These are phyloP conservation scores for Hirtodrosophila confusa DNA, from an alignment of 2,888 invertebrate species.

Conservation along the genomic window DNA sequence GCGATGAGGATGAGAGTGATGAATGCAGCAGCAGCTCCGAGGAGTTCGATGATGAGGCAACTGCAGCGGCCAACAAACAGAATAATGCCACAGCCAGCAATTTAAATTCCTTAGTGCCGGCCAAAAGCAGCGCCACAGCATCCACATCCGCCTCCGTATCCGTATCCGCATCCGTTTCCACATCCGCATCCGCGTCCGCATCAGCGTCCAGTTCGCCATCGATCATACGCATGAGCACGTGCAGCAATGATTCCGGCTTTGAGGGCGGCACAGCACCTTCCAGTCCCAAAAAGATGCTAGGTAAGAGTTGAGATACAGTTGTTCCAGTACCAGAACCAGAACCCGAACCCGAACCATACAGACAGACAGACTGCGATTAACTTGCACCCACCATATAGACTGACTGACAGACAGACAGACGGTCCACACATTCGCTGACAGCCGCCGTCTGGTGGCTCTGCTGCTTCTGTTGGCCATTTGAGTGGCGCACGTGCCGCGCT, in stretches of 20 bases:
- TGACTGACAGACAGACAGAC: constrained; percentile 14
- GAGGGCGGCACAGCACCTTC: constrained; percentile 89
- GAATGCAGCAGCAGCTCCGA: constrained; percentile 77
- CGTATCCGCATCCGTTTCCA: constrained; percentile 30
- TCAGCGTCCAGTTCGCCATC: constrained; percentile 69
- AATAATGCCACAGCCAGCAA: constrained; percentile 4
- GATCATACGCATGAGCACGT: constrained; percentile 87
- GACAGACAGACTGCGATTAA: background rate
- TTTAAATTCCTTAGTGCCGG: constrained; percentile 2
- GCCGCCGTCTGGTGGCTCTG: background rate
- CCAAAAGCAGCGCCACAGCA: constrained; percentile 18
- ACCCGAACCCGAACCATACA: too few relatives aligned
- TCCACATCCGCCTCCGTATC: constrained; percentile 38
- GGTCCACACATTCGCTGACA: constrained; percentile 6
- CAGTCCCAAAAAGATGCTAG: constrained; percentile 87
- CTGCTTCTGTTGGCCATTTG: constrained; percentile 35
- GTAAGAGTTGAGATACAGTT: constrained; percentile 70
- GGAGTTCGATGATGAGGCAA: constrained; percentile 76
- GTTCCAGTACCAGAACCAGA: background rate
- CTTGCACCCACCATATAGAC: background rate
- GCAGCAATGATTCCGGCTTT: constrained; percentile 94
- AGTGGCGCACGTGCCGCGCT: constrained; percentile 53
- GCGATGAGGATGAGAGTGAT: constrained; percentile 77
- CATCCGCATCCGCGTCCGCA: constrained; percentile 20
- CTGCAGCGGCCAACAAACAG: constrained; percentile 47